Evolutionary conservation across 2,113 vertebrate genomes (phyloP).

Genomic region (Seriola quinqueradiata): DNA sequence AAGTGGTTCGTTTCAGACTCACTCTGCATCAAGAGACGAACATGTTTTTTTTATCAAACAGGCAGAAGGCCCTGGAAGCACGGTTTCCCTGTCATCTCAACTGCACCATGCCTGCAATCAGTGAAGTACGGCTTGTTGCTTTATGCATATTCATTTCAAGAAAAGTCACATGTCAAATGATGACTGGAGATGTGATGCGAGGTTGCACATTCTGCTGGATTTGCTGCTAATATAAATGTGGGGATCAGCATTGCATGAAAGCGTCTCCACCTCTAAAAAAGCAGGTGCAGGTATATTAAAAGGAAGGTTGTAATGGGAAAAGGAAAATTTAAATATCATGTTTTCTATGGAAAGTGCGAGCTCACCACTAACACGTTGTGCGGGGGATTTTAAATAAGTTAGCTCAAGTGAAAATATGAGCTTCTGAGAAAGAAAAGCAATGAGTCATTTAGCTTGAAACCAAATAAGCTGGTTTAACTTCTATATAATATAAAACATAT

Average conservation of each 20-base stretch:
- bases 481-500: neutral
- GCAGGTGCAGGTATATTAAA: conserved; percentile 9
- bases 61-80: conserved; percentile 10
- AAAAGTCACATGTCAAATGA: conserved; percentile 7
- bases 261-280: conserved; percentile 5
- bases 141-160: conserved; percentile 42
- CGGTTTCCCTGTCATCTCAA: conserved; percentile 20
- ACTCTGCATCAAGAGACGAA: conserved; percentile 6
- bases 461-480: neutral
- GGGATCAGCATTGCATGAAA: conserved; percentile 21
- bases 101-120: conserved; percentile 25
- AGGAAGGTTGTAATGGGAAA: neutral
- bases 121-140: neutral
- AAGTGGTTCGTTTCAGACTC: conserved; percentile 29
- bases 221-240: conserved; percentile 1
- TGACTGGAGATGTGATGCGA: neutral
- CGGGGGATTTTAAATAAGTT: conserved; percentile 13
- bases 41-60: conserved; percentile 21
- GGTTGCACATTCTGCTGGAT: conserved; percentile 13
- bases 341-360: neutral
- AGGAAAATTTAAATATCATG: neutral
- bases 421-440: conserved; percentile 7
- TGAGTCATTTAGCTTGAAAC: neutral
- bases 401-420: neutral
- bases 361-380: neutral